Percentiles rank a stretch among this genome's conserved stretches.
These are phyloP conservation scores for Myripristis murdjan DNA, from an alignment of 2,797 vertebrate species.

Conservation along the genomic window DNA sequence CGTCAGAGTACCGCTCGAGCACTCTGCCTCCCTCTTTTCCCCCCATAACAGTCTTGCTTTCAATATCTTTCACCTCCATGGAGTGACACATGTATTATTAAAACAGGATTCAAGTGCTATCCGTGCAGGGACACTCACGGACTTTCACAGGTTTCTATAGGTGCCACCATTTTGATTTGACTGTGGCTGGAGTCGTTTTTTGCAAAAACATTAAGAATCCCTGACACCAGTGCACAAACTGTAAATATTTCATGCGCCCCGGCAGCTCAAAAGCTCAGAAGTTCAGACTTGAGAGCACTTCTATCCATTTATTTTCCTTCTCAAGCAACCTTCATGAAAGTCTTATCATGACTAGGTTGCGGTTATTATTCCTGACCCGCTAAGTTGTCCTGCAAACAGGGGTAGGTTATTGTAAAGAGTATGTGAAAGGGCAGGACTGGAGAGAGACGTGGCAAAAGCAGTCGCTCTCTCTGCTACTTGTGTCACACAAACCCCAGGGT, in stretches of 20 bases:
- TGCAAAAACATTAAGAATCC: constrained; percentile 58
- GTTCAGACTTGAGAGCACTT: constrained; percentile 49
- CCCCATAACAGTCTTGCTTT: constrained; percentile 35
- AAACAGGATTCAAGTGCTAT: constrained; percentile 57
- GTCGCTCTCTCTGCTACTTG: constrained; percentile 16
- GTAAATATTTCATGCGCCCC: constrained; percentile 72
- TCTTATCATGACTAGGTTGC: constrained; percentile 52
- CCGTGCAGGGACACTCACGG: constrained; percentile 67
- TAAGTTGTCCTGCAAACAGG: constrained; percentile 28
- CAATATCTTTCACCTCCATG: constrained; percentile 55
- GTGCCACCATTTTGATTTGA: constrained; percentile 77
- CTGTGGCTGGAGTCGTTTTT: constrained; percentile 42
- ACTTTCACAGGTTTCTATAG: constrained; percentile 72
- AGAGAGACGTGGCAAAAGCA: constrained; percentile 8
- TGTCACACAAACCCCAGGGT: constrained; percentile 31
- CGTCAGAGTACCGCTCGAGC: constrained; percentile 33
- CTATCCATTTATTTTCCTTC: constrained; percentile 54
- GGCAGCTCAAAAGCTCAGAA: constrained; percentile 43
- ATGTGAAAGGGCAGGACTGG: constrained; percentile 22
- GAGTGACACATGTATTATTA: constrained; percentile 81
- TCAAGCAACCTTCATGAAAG: constrained; percentile 53
- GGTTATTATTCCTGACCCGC: constrained; percentile 47
- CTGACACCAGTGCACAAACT: constrained; percentile 62
- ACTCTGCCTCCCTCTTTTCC: constrained; percentile 30
- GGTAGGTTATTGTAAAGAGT: constrained; percentile 33